Conservation (phyloP, 2,113 vertebrate species). For the Zosterops lateralis region DNA sequence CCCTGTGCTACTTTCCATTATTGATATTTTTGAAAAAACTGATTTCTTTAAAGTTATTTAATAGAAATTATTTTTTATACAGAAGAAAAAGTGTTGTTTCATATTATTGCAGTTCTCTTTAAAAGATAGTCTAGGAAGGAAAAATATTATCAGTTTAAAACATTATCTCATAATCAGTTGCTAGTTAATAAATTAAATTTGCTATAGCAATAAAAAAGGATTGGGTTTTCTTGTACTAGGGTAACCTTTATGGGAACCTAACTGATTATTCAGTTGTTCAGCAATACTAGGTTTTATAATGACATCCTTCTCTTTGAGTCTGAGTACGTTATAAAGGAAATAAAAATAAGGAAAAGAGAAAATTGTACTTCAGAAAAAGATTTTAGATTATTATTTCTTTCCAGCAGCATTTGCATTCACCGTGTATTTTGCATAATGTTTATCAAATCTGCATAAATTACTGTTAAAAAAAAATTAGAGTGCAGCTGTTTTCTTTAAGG, state of each 20-base stretch:
- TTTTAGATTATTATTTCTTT: neutral
- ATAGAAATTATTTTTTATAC: neutral
- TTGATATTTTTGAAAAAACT: accelerated
- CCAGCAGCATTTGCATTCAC: neutral
- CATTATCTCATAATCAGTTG: neutral
- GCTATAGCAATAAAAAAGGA: neutral
- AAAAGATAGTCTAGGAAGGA: neutral
- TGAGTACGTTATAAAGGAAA: neutral
- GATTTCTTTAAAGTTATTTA: neutral
- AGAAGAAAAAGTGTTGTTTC: neutral
- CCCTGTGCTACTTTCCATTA: neutral
- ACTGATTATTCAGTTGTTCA: neutral
- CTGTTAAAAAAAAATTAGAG: neutral
- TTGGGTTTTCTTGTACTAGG: neutral
- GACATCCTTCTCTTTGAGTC: neutral
- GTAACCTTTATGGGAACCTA: neutral
- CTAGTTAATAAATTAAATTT: neutral
- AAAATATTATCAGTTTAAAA: neutral
- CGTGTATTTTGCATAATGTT: neutral
- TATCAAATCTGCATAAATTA: neutral
- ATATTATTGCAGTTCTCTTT: neutral
- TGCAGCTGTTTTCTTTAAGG: neutral
- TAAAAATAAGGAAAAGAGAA: neutral
- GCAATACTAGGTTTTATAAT: conserved; percentile 1
- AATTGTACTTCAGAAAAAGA: neutral